Evolutionary conservation across 1,140 invertebrate genomes (phyloP), one percentile per base, ranked within the genome.

Genomic region (Papilio polytes): DNA sequence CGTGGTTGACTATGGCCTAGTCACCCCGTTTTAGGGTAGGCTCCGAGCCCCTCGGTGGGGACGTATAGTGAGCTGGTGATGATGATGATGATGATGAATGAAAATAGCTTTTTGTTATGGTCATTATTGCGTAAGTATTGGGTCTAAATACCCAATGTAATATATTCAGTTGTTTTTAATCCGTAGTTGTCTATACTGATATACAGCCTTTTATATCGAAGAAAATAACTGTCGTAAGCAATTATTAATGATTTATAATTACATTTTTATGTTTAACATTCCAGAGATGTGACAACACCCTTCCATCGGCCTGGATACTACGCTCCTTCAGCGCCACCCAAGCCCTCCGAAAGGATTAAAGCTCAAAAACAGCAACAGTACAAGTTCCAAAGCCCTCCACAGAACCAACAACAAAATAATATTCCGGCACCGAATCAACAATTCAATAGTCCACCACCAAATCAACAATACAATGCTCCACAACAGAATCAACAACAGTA

Each of bases 261-360:
- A 73, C 3, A 20, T 48, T 56, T 44, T 51, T 46, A 31, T 80
- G 18, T 18, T 70, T 31, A 78, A 48, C 18, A 70, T 92, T 93
- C 22, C 90, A 94, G 92, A 70, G 92, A 94, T 6, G n/a, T 84
- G 74, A 95, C 95, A 2, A 96, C 96, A 8, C 90, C 86, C 3
- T 88, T 91, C 79, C 96, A 96, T 86, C 94, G 89, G 70, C 96
- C 96, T 0, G 96, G 95, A 2, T 81, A 96, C 2, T 96, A 93
- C 85, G 95, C 95, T 0, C 96, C 96, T 4, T 73, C 85, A 7
- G 83, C 86, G 2, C 95, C 95, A 3, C 94, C 93, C 0, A 92
- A 92, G 56, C 94, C 94, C 15, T 82, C 87, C 48, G 89, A 92
- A 44, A 79, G 90, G 20, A 81, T 85, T 44, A 78, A 36, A 20